Evolutionary conservation across 2,888 invertebrate species (phyloP).

Genomic region (Drosophila kuntzei): DNA sequence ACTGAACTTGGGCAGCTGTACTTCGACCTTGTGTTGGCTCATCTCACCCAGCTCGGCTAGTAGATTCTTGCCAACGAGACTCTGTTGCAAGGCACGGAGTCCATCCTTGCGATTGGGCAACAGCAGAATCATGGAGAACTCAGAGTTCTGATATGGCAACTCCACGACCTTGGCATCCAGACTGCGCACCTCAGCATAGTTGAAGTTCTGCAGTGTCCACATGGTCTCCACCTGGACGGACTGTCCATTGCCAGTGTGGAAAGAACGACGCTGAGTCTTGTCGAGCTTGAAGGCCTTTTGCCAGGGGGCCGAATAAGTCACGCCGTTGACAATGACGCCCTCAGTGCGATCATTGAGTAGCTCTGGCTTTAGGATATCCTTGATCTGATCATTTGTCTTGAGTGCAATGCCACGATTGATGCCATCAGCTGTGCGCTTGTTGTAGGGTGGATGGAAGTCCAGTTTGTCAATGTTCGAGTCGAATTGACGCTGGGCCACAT

Average conservation of each 20-base stretch:
- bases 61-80: conserved; percentile 87
- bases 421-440: conserved; percentile 86
- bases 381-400: conserved; percentile 93
- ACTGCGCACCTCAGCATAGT: conserved; percentile 86
- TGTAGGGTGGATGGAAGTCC: conserved; percentile 87
- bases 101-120: conserved; percentile 90
- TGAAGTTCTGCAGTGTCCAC: conserved; percentile 82
- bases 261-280: conserved; percentile 76
- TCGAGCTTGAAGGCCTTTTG: conserved; percentile 78
- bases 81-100: conserved; percentile 88
- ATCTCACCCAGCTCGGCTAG: conserved; percentile 86
- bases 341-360: conserved; percentile 81
- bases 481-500: conserved; percentile 88
- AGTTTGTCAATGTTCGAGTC: conserved; percentile 89
- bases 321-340: conserved; percentile 81
- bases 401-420: conserved; percentile 93
- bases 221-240: conserved; percentile 81
- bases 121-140: conserved; percentile 91
- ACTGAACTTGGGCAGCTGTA: conserved; percentile 92
- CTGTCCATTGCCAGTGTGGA: conserved; percentile 71
- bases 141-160: conserved; percentile 90
- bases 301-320: conserved; percentile 77
- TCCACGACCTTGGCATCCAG: conserved; percentile 88
- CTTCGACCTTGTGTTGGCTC: conserved; percentile 87
- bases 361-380: conserved; percentile 89